phyloP scores from a whole-genome alignment of 2,797 vertebrate genomes.

The Melanotaenia nigrans region DNA sequence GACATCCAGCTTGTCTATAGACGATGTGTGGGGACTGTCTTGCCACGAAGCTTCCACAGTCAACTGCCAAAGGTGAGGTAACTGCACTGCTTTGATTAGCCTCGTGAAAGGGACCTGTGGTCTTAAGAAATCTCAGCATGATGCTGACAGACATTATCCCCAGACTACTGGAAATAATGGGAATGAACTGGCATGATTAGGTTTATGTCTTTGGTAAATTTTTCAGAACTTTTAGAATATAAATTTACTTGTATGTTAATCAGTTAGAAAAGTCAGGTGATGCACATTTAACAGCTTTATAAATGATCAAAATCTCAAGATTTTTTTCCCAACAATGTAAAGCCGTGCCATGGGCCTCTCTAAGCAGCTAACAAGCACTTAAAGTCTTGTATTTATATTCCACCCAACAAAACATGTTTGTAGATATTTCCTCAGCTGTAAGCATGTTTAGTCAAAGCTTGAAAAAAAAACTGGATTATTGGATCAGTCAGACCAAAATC shows the following conservation, averaged over 20 bases:
- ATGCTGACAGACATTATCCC: conserved; percentile 25
- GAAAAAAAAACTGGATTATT: not conserved
- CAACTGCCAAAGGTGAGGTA: conserved; percentile 85
- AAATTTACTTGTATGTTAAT: not conserved
- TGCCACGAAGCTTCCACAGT: conserved; percentile 84
- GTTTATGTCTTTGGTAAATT: not conserved
- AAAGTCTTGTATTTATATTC: not conserved
- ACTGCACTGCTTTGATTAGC: conserved; percentile 15
- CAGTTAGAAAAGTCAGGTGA: not conserved
- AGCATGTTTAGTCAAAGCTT: not conserved
- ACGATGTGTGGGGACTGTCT: conserved; percentile 86
- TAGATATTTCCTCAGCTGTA: not conserved
- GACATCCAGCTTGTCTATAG: conserved; percentile 76
- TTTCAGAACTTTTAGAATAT: not conserved
- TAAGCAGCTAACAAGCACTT: not conserved
- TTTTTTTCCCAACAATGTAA: not conserved
- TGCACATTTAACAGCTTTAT: not conserved
- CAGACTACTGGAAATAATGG: conserved; percentile 3
- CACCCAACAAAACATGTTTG: conserved; percentile 1
- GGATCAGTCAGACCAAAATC: not conserved
- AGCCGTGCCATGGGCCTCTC: not conserved
- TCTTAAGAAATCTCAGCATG: conserved; percentile 19
- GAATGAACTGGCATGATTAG: not conserved
- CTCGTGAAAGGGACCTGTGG: conserved; percentile 35
- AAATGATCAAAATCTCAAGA: not conserved